A percentile compares a stretch with the other conserved stretches of the same genome.
Evolutionary conservation across 1,140 invertebrate species (phyloP).

Genomic region (Trachelipus rathkii): DNA sequence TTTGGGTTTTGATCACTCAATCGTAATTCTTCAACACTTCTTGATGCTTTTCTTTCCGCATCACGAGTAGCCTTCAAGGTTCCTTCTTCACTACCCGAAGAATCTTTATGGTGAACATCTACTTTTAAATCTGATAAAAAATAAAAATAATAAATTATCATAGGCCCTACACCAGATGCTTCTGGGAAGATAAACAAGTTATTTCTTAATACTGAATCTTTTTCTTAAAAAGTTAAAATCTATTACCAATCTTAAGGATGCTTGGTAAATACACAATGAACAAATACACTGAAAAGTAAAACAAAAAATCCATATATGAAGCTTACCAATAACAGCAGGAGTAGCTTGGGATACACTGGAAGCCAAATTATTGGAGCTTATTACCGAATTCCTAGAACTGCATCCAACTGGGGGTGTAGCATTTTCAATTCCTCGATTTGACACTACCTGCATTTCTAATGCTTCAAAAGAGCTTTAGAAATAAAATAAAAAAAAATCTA

Average conservation of each 20-base stretch:
- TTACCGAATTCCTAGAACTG: slow-evolving; percentile 58
- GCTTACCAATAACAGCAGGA: slow-evolving; percentile 17
- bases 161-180: too few species aligned
- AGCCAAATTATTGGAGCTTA: slow-evolving; percentile 19
- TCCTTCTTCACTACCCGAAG: slow-evolving; percentile 38
- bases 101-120: slow-evolving; percentile 66
- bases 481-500: too few species aligned
- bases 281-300: neutral
- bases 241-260: too few species aligned
- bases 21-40: too few species aligned
- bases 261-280: too few species aligned
- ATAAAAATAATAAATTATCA: too few species aligned
- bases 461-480: slow-evolving; percentile 71
- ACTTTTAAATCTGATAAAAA: slow-evolving; percentile 62
- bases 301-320: neutral
- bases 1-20: too few species aligned
- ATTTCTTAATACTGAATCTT: too few species aligned
- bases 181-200: too few species aligned
- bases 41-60: too few species aligned
- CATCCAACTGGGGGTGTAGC: slow-evolving; percentile 59
- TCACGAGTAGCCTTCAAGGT: neutral
- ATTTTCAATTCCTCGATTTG: slow-evolving; percentile 53
- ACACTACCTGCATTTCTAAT: slow-evolving; percentile 77
- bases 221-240: too few species aligned
- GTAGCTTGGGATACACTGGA: neutral